Evolutionary conservation across 64 coral and sea anemone genomes (phyloP).

Genomic region (Acropora tenuis): DNA sequence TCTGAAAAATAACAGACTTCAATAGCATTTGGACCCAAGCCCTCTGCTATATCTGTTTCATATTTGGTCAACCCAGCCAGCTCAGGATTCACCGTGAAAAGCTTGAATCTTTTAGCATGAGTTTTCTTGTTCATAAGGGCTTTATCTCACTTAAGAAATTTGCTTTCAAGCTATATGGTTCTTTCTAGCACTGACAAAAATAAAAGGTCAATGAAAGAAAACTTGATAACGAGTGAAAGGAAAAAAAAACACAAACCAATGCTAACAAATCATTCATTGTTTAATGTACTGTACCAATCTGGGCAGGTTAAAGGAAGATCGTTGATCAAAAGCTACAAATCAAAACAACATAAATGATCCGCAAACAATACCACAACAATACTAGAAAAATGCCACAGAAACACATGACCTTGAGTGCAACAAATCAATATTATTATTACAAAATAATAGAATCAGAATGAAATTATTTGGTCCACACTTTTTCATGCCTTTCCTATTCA

Average conservation of each 20-base stretch:
- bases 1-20: too few relatives aligned
- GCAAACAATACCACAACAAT: neutral
- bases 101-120: too few relatives aligned
- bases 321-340: slow-evolving; percentile 42
- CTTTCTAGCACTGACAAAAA: neutral
- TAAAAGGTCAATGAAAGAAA: neutral
- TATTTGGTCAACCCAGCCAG: too few relatives aligned
- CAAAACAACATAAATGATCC: slow-evolving; percentile 17
- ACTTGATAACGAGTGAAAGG: neutral
- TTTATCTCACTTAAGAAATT: too few relatives aligned
- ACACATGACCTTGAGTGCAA: neutral
- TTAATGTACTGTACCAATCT: slow-evolving; percentile 40
- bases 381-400: neutral
- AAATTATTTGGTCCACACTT: too few relatives aligned
- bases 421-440: neutral
- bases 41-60: too few relatives aligned
- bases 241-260: slow-evolving; percentile 18
- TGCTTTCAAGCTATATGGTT: neutral
- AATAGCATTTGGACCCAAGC: too few relatives aligned
- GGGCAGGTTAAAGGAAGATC: neutral
- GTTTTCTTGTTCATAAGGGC: too few relatives aligned
- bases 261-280: slow-evolving; percentile 10
- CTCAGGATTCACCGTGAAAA: too few relatives aligned
- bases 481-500: too few relatives aligned
- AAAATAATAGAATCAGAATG: too few relatives aligned